phyloP scores from a whole-genome alignment of 2,113 vertebrate species.

The Bettongia penicillata region DNA sequence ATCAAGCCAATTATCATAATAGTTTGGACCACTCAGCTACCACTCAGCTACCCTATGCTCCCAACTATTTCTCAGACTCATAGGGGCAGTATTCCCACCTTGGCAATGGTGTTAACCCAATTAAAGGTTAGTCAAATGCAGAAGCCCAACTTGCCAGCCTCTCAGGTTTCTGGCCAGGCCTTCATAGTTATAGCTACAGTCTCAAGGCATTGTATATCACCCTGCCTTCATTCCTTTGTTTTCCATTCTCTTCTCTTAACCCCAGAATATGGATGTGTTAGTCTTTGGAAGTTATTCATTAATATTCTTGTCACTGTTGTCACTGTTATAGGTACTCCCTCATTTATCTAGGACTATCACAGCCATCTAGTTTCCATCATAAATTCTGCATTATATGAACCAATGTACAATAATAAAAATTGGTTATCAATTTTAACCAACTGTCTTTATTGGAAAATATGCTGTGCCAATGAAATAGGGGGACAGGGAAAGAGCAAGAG shows the following conservation, averaged over 20 bases:
- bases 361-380: constrained; percentile 7
- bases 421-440: background rate
- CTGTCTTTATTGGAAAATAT: background rate
- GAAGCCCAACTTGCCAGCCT: background rate
- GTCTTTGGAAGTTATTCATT: background rate
- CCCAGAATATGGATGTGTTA: background rate
- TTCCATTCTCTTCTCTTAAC: background rate
- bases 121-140: background rate
- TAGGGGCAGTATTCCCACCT: no score
- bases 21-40: no score
- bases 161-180: background rate
- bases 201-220: background rate
- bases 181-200: no score
- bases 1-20: no score
- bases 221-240: background rate
- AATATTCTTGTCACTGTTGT: background rate
- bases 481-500: background rate
- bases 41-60: no score
- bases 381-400: background rate
- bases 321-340: background rate
- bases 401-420: constrained; percentile 27
- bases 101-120: background rate
- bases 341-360: constrained; percentile 17
- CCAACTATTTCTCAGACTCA: no score
- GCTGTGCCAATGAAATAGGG: background rate